Percentiles rank a stretch among this genome's conserved stretches.
Evolutionary conservation across 2,113 vertebrate genomes (phyloP).

Genomic region (Phaetusa simplex): DNA sequence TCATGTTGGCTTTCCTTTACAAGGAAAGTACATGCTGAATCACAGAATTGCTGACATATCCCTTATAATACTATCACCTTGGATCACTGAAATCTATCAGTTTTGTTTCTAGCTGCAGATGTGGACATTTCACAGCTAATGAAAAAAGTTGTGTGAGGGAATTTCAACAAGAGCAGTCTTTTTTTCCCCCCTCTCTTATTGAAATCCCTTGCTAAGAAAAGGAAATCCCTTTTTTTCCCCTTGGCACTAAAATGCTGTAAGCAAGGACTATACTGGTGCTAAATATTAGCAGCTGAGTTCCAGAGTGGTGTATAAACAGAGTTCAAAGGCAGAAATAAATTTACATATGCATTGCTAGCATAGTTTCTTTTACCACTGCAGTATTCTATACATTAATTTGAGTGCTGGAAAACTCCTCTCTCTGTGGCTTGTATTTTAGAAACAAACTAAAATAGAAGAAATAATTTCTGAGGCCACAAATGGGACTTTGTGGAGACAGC

Average conservation of each 20-base stretch:
- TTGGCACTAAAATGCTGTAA: conserved; percentile 14
- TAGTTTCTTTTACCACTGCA: conserved; percentile 43
- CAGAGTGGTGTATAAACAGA: conserved; percentile 43
- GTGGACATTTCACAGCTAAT: not conserved
- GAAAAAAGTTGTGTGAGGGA: not conserved
- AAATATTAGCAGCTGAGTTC: conserved; percentile 41
- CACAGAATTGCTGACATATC: conserved; percentile 16
- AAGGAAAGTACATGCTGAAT: not conserved
- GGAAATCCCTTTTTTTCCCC: not conserved
- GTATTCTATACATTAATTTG: conserved; percentile 11
- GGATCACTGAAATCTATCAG: not conserved
- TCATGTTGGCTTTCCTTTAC: not conserved
- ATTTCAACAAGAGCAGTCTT: not conserved
- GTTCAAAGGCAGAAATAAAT: conserved; percentile 66
- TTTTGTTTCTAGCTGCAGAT: conserved; percentile 31
- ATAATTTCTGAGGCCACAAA: conserved; percentile 58
- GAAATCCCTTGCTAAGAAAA: conserved; percentile 43
- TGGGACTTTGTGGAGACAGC: conserved; percentile 33
- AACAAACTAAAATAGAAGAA: conserved; percentile 45
- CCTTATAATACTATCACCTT: not conserved
- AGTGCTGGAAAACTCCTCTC: not conserved
- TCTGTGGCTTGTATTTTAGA: conserved; percentile 48
- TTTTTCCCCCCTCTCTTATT: not conserved
- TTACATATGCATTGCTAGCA: conserved; percentile 24
- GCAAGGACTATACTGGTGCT: not conserved